A percentile compares a stretch with the other conserved stretches of the same genome.
Conservation (phyloP, 1,140 invertebrate genomes). For the Trissolcus basalis region DNA sequence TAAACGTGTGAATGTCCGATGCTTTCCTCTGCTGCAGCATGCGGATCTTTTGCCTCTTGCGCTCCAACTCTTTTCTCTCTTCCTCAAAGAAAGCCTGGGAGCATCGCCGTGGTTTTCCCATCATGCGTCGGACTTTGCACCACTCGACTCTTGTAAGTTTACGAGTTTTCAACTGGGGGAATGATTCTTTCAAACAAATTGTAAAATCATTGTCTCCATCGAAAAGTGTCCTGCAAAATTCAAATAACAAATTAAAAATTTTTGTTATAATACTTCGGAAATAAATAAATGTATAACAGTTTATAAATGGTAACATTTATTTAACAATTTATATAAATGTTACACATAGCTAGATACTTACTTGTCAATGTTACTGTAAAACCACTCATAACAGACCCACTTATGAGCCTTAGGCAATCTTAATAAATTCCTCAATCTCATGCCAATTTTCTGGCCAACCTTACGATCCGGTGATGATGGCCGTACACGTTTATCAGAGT, state of each 20-base stretch:
- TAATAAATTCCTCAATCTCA: constrained; percentile 94
- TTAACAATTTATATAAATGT: no score
- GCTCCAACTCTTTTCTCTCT: constrained; percentile 92
- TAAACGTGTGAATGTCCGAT: constrained; percentile 84
- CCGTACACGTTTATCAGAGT: constrained; percentile 68
- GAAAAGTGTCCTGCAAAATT: constrained; percentile 86
- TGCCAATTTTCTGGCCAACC: constrained; percentile 91
- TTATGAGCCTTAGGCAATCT: constrained; percentile 99
- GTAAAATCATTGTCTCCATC: constrained; percentile 98
- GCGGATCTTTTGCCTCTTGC: constrained; percentile 93
- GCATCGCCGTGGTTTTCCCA: constrained; percentile 97
- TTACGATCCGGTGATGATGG: constrained; percentile 82
- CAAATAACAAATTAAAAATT: neutral
- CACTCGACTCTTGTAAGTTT: constrained; percentile 94
- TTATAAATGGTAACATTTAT: no score
- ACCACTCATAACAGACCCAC: constrained; percentile 99
- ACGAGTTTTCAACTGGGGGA: constrained; percentile 92
- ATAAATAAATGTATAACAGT: no score
- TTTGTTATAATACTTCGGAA: no score
- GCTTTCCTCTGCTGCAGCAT: constrained; percentile 95
- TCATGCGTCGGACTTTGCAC: constrained; percentile 95
- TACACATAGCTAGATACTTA: no score
- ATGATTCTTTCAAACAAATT: constrained; percentile 94
- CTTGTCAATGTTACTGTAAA: constrained; percentile 98
- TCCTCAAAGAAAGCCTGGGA: constrained; percentile 97